Percentiles rank a stretch among this genome's conserved stretches.
Evolutionary conservation across 2,797 vertebrate genomes (phyloP).

Genomic region (Eulemur albifrons): DNA sequence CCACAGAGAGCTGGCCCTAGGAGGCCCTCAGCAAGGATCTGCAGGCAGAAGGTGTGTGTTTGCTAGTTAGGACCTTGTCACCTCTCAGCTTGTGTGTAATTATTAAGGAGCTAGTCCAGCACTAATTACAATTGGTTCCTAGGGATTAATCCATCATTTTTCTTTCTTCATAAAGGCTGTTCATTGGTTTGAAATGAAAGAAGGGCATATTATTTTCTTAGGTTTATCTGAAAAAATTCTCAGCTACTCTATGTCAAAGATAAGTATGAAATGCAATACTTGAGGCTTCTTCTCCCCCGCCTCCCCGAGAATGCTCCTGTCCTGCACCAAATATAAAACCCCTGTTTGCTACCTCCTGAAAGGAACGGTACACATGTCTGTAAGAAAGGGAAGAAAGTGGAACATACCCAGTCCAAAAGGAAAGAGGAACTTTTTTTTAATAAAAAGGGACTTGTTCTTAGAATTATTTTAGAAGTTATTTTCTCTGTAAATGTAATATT

Average conservation of each 20-base stretch:
- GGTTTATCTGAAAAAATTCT: neutral
- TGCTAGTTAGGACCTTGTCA: neutral
- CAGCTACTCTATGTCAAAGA: neutral
- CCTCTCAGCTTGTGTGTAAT: neutral
- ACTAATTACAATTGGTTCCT: neutral
- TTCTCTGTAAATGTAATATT: neutral
- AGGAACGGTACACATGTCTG: neutral
- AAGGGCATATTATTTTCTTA: neutral
- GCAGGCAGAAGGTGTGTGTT: neutral
- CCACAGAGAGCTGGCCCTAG: neutral
- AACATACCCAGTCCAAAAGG: neutral
- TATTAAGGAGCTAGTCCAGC: neutral
- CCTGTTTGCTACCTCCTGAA: neutral
- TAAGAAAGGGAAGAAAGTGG: neutral
- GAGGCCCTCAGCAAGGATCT: neutral
- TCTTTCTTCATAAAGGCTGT: neutral
- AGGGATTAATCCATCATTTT: neutral
- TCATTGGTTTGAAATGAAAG: conserved; percentile 2
- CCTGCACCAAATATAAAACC: neutral
- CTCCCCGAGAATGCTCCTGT: neutral
- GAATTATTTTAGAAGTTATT: neutral
- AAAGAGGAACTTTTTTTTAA: neutral
- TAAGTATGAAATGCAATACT: neutral
- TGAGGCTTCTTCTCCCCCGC: neutral
- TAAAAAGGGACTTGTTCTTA: neutral